Base-by-base conservation (phyloP, 2,797 vertebrate species). In the Centroberyx gerrardi region DNA sequence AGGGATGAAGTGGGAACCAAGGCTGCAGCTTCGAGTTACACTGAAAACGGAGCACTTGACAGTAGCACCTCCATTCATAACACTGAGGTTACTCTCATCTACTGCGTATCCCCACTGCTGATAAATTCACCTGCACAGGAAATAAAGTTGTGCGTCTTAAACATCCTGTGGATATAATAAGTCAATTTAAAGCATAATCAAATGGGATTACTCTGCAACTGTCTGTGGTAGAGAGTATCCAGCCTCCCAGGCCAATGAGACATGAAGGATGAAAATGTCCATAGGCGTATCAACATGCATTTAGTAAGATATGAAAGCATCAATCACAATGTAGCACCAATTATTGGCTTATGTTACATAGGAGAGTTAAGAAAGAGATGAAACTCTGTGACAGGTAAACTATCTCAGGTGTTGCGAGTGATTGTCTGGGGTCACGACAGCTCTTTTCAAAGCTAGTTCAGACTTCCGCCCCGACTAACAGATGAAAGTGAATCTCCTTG, bases 401-500 rank as follows among this genome's bases (percentile, higher is more conserved):
- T 54, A 76, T 84, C 80, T 84, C 80, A 80, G 85, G 77, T 87
- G 78, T 74, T 69, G 66, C 78, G 9, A 18, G 53, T 12, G 69
- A 75, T 49, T 62, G 72, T 81, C 74, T 22, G 12, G 54, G 55
- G 66, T 82, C 77, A 64, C 82, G 86, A 90, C 85, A 91, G 80
- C 48, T 85, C 88, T 86, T 90, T 87, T 88, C 83, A 90, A 48
- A 71, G 60, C 76, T 17, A 7, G 15, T 70, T 85, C 66, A 67
- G 66, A 68, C 81, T 81, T 81, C 61, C 53, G 60, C 36, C 81
- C 72, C 69, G 40, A 81, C 89, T 82, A 77, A 73, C 8, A 18
- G 67, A 76, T 83, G 70, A 91, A 89, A 84, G 82, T 67, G 55
- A 88, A 81, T 84, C 82, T 86, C 75, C 55, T 61, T 86, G 75